Conservation (phyloP, 2,797 vertebrate species). For the Peromyscus eremicus region DNA sequence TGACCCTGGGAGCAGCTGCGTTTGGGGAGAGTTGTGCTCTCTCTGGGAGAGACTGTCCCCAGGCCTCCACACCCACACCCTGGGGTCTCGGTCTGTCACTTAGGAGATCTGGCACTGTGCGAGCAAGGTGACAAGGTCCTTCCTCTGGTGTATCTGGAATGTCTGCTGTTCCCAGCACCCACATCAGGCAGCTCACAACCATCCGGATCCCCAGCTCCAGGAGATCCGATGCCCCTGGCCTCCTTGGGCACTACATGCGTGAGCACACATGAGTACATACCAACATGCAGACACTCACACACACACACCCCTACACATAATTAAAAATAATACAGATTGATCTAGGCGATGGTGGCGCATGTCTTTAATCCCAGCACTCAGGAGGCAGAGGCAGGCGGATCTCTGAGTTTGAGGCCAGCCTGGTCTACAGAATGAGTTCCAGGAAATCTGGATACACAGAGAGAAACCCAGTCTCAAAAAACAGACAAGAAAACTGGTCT, state of each 20-base stretch:
- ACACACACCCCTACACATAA: background rate
- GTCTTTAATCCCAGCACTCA: background rate
- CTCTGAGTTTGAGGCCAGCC: background rate
- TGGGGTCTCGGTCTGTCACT: background rate
- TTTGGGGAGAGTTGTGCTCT: background rate
- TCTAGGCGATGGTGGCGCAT: no score
- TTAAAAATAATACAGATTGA: no score
- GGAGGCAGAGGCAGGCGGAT: background rate
- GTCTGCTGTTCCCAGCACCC: background rate
- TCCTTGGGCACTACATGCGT: background rate
- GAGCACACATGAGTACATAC: no score
- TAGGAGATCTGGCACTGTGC: background rate
- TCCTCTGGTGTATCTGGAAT: background rate
- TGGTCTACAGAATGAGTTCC: background rate
- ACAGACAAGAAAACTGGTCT: background rate
- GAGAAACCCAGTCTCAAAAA: background rate
- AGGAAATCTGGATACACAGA: background rate
- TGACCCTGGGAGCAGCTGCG: background rate
- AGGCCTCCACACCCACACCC: background rate
- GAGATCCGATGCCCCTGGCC: no score
- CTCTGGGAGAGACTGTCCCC: background rate
- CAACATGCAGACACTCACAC: no score
- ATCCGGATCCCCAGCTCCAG: background rate
- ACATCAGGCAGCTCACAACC: background rate
- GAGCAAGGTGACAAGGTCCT: background rate